phyloP scores from a whole-genome alignment of 1,140 invertebrate genomes.

The Idris sp. region DNA sequence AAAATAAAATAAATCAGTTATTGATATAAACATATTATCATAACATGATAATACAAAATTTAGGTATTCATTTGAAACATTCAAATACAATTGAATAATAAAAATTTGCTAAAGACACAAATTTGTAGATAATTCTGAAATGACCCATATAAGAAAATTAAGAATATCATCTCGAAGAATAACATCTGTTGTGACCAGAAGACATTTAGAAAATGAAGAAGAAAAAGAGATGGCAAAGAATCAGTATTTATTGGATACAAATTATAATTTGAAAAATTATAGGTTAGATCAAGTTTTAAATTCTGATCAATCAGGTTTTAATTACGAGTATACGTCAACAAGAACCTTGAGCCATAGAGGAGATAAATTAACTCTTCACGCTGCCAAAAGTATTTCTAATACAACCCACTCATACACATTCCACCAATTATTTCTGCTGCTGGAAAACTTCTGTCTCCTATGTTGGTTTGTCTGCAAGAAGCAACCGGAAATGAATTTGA shows the following conservation, averaged over 20 bases:
- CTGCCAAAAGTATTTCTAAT: slow-evolving; percentile 5
- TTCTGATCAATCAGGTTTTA: slow-evolving; percentile 23
- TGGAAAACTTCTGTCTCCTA: slow-evolving; percentile 34
- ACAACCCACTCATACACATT: slow-evolving; percentile 43
- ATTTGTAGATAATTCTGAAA: no score
- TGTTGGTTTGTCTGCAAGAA: slow-evolving; percentile 45
- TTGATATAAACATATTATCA: no score
- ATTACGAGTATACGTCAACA: slow-evolving; percentile 14
- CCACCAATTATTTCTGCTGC: slow-evolving; percentile 26
- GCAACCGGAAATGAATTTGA: slow-evolving; percentile 25
- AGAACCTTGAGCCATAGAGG: slow-evolving; percentile 4
- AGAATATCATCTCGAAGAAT: slow-evolving; percentile 10
- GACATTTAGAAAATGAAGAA: slow-evolving; percentile 4
- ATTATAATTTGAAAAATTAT: slow-evolving; percentile 7
- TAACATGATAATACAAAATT: no score
- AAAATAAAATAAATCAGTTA: no score
- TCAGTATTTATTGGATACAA: neutral
- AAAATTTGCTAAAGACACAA: no score
- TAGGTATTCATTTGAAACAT: no score
- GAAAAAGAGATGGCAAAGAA: neutral
- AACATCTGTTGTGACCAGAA: slow-evolving; percentile 10
- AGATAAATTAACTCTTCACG: slow-evolving; percentile 5
- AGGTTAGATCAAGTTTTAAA: slow-evolving; percentile 2
- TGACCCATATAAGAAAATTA: no score
- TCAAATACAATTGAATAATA: no score